These are phyloP conservation scores for Nycticebus coucang DNA, from an alignment of 2,113 vertebrate genomes.

Conservation along the genomic window DNA sequence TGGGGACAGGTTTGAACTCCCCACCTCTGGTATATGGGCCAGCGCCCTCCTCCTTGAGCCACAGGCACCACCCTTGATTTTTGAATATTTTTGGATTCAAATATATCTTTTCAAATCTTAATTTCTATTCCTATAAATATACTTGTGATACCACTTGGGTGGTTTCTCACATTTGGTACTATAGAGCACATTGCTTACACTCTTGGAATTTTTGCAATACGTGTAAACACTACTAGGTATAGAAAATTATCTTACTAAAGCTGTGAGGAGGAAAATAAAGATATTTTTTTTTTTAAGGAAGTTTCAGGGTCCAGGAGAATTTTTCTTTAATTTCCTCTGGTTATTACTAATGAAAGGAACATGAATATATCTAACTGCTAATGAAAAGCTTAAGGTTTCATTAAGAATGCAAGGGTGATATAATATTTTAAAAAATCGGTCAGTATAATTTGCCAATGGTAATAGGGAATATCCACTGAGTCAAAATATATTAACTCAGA, in stretches of 20 bases:
- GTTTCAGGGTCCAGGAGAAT: background rate
- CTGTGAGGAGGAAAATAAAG: background rate
- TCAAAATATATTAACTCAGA: background rate
- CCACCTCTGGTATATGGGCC: no score
- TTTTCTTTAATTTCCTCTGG: background rate
- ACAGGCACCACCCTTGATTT: no score
- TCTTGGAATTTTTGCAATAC: background rate
- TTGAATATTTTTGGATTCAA: no score
- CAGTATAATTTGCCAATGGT: background rate
- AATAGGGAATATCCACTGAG: background rate
- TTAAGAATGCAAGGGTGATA: background rate
- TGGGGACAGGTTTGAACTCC: no score
- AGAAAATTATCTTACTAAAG: background rate
- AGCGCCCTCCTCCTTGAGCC: no score
- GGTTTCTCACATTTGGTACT: background rate
- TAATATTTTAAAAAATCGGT: background rate
- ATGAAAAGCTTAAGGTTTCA: background rate
- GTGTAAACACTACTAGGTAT: background rate
- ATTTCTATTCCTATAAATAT: background rate
- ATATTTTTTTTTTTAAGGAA: background rate
- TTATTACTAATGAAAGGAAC: background rate
- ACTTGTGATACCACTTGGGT: background rate
- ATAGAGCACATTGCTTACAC: background rate
- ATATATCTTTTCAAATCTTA: background rate
- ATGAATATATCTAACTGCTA: background rate